A percentile compares a stretch with the other conserved stretches of the same genome.
Conservation (phyloP, 2,113 vertebrate species). For the Mustela lutreola region DNA sequence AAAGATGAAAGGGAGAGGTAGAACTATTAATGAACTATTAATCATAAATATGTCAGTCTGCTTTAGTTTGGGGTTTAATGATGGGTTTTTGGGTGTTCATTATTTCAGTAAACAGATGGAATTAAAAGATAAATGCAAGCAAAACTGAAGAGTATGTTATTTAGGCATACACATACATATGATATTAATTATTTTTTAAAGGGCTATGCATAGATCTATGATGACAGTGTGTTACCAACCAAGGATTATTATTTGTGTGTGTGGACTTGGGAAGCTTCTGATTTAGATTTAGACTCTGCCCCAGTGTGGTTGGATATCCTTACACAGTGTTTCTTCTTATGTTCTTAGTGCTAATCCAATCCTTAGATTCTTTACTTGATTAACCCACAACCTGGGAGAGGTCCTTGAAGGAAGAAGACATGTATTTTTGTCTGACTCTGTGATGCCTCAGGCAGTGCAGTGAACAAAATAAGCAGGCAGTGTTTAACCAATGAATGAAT, state of each 20-base stretch:
- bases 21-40: background rate
- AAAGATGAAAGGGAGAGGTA: background rate
- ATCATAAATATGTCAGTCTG: background rate
- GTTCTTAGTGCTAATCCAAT: background rate
- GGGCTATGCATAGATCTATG: accelerated
- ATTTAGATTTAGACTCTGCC: background rate
- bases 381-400: background rate
- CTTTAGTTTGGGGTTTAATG: background rate
- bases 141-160: background rate
- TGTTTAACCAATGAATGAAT: background rate
- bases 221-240: background rate
- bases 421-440: background rate
- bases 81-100: background rate
- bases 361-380: background rate
- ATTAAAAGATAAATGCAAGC: background rate
- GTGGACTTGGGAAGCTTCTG: background rate
- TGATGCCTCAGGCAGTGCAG: background rate
- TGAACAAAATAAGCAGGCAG: background rate
- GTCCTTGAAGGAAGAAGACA: background rate
- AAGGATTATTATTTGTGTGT: background rate
- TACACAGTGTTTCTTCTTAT: background rate
- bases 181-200: background rate
- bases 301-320: too few species aligned
- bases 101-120: background rate
- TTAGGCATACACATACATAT: background rate